Percentiles rank a stretch among this genome's conserved stretches.
phyloP scores from a whole-genome alignment of 2,113 vertebrate species.

The Amblyornis subalaris region DNA sequence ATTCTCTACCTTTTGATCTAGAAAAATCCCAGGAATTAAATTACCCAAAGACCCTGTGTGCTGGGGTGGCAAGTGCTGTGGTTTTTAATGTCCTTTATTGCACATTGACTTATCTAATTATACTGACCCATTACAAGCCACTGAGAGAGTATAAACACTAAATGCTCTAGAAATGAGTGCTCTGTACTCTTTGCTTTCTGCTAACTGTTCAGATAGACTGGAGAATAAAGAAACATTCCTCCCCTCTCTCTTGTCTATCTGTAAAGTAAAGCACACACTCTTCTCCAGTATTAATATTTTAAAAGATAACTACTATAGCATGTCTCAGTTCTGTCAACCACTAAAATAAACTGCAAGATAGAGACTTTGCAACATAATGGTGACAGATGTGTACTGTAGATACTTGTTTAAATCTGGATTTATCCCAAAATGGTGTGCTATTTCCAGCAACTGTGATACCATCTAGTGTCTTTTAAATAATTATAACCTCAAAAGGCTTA shows the following conservation, averaged over 20 bases:
- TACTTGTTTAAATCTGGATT: background rate
- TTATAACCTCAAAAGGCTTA: background rate
- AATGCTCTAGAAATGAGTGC: background rate
- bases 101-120: background rate
- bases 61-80: background rate
- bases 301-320: background rate
- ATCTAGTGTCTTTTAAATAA: background rate
- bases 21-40: background rate
- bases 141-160: background rate
- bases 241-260: background rate
- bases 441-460: background rate
- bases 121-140: background rate
- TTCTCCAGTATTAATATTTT: background rate
- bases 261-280: background rate
- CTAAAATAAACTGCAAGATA: background rate
- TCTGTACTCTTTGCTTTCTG: background rate
- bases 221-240: background rate
- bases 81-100: background rate
- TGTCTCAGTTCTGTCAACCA: background rate
- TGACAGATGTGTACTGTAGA: background rate
- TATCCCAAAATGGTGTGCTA: background rate
- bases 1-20: background rate
- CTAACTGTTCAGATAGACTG: background rate
- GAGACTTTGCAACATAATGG: background rate
- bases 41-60: background rate